These are phyloP conservation scores for Merops nubicus DNA, from an alignment of 2,113 vertebrate species.

Conservation along the genomic window DNA sequence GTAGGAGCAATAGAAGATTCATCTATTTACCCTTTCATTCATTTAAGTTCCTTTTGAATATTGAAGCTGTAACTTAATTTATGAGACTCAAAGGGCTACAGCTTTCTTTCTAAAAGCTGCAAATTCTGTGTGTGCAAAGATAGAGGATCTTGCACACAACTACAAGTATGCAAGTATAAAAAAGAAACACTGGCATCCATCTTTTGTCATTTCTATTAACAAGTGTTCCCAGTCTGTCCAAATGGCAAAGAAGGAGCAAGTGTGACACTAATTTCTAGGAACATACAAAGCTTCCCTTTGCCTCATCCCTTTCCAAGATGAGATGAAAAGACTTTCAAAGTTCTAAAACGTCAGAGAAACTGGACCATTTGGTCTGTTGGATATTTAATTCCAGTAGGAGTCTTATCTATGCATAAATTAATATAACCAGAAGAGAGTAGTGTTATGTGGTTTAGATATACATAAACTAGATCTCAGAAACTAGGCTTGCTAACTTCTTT, in stretches of 20 bases:
- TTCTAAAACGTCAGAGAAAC: not conserved
- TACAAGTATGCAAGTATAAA: not conserved
- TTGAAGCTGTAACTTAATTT: not conserved
- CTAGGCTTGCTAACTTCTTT: not conserved
- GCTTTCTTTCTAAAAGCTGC: not conserved
- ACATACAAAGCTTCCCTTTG: not conserved
- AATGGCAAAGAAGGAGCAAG: not conserved
- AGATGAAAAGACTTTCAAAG: not conserved
- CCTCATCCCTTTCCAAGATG: not conserved
- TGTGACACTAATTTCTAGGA: not conserved
- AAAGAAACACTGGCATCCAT: not conserved
- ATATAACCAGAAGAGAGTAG: not conserved
- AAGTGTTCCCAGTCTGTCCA: not conserved
- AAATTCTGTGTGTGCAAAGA: not conserved
- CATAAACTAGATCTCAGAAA: not conserved
- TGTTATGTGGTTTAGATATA: not conserved
- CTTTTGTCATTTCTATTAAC: not conserved
- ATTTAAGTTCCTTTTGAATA: not conserved
- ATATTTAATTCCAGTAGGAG: not conserved
- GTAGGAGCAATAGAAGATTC: not conserved
- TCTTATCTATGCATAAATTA: not conserved
- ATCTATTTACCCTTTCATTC: not conserved
- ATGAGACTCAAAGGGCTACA: not conserved
- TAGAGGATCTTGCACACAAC: not conserved
- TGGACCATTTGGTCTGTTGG: not conserved